A percentile compares a stretch with the other conserved stretches of the same genome.
Evolutionary conservation across 1,140 invertebrate species (phyloP).

Genomic region (Brachionus manjavacas): DNA sequence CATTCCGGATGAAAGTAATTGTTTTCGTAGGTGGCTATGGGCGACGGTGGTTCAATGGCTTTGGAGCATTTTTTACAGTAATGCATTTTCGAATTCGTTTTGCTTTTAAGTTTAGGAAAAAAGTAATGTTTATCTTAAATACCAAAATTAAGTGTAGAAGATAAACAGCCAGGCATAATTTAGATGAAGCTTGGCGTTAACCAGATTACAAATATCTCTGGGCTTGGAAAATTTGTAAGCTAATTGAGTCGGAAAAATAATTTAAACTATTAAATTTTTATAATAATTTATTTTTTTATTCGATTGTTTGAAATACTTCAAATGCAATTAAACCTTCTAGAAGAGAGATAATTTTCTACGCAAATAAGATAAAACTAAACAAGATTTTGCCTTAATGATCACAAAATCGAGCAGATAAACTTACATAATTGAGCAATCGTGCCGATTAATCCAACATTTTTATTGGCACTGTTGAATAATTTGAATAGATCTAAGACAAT

Average conservation of each 20-base stretch:
- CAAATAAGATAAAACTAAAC: background rate
- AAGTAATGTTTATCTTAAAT: slow-evolving; percentile 1
- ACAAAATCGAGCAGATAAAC: background rate
- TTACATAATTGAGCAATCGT: slow-evolving; percentile 2
- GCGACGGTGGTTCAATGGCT: slow-evolving; percentile 33
- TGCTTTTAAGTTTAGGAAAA: background rate
- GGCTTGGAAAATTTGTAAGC: background rate
- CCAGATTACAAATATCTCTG: background rate
- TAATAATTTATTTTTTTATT: slow-evolving; percentile 11
- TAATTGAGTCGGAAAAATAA: slow-evolving; percentile 33
- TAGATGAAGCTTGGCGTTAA: background rate
- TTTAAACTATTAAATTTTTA: slow-evolving; percentile 3
- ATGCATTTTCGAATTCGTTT: slow-evolving; percentile 3
- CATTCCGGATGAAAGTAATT: slow-evolving; percentile 36
- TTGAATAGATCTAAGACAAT: background rate
- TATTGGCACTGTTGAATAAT: background rate
- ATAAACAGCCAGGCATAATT: background rate
- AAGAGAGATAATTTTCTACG: background rate
- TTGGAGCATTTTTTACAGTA: background rate
- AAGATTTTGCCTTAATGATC: background rate
- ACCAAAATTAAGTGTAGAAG: background rate
- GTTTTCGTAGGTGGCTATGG: slow-evolving; percentile 29
- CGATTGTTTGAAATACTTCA: background rate
- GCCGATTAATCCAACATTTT: background rate
- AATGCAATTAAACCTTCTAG: slow-evolving; percentile 9